These are phyloP conservation scores for Brassicogethes aeneus DNA, from an alignment of 2,888 invertebrate genomes.

Conservation along the genomic window DNA sequence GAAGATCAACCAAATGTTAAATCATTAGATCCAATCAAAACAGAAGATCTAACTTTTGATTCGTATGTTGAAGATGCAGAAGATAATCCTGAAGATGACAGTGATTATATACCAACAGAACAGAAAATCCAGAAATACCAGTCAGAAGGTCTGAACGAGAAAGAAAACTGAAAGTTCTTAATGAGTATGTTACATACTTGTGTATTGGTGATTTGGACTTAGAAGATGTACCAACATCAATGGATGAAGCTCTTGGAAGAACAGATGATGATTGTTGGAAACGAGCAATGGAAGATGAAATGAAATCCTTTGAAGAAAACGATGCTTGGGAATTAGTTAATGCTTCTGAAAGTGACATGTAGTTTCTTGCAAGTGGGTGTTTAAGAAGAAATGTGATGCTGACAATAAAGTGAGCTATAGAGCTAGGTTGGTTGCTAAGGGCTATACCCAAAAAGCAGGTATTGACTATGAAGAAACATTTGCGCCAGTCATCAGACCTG, in stretches of 20 bases:
- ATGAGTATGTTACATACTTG: not conserved
- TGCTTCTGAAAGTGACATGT: slow-evolving; percentile 8
- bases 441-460: no score
- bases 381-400: slow-evolving; percentile 16
- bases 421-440: slow-evolving; percentile 13
- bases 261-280: slow-evolving; percentile 13
- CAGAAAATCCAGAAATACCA: not conserved
- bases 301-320: slow-evolving; percentile 4
- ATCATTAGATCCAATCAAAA: no score
- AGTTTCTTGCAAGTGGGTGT: slow-evolving; percentile 23
- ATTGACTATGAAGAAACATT: no score
- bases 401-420: slow-evolving; percentile 15
- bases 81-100: not conserved
- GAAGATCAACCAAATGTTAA: not conserved
- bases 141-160: not conserved
- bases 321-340: slow-evolving; percentile 15
- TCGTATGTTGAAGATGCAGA: not conserved
- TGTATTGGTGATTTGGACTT: not conserved
- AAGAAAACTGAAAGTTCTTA: not conserved
- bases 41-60: not conserved
- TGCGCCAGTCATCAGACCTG: slow-evolving; percentile 3
- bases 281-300: slow-evolving; percentile 18
- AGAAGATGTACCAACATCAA: not conserved
- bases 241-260: slow-evolving; percentile 12
- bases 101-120: not conserved